Evolutionary conservation across 2,888 invertebrate genomes (phyloP).

Genomic region (Lymantria monacha): DNA sequence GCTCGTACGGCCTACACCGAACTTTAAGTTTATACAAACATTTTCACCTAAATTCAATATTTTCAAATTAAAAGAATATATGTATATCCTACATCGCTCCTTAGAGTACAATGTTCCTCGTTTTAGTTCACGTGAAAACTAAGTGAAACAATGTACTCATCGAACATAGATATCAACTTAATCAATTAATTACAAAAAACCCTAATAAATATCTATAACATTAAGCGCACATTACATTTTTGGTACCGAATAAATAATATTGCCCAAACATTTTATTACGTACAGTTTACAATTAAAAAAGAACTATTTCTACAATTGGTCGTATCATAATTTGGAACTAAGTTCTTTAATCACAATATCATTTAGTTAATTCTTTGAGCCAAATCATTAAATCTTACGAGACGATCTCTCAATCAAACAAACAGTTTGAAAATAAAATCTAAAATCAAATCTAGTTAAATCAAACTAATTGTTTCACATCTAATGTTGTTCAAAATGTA

Average conservation of each 20-base stretch:
- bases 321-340: too few species aligned
- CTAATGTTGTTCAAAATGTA: too few species aligned
- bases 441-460: too few species aligned
- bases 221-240: conserved; percentile 33
- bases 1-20: too few species aligned
- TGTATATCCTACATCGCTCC: not conserved
- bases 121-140: not conserved
- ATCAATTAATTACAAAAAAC: not conserved
- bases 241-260: conserved; percentile 31
- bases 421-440: too few species aligned
- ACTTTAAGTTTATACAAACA: not conserved
- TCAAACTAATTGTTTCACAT: too few species aligned
- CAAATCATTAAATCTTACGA: too few species aligned
- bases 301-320: not conserved
- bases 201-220: conserved; percentile 27
- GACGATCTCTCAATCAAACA: too few species aligned
- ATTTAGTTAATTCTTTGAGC: too few species aligned
- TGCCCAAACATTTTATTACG: conserved; percentile 4
- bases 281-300: not conserved
- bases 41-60: not conserved
- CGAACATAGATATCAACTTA: not conserved
- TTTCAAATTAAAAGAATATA: not conserved
- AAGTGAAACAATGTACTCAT: not conserved
- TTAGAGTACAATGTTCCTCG: not conserved
- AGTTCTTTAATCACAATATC: too few species aligned